Evolutionary conservation across 2,113 vertebrate genomes (phyloP), one percentile per base, ranked within the genome.

Genomic region (Thermophis baileyi): DNA sequence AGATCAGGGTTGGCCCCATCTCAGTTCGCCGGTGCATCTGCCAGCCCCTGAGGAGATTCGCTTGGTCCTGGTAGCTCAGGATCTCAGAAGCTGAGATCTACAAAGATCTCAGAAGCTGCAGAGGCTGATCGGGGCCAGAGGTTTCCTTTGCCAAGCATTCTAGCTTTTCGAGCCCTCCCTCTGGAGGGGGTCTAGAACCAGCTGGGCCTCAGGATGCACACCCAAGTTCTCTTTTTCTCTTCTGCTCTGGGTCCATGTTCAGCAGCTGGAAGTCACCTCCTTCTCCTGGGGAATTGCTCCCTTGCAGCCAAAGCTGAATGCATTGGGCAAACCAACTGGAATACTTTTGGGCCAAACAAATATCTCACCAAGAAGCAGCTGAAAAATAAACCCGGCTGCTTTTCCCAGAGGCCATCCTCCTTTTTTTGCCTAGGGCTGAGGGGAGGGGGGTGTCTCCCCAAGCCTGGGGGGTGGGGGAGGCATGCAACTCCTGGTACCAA

Each of bases 301-400:
- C 69, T 81, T 81, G 69, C n/a, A 20, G n/a, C 35, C 69, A 40
- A 40, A 20, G 69, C 85, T 2, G 90, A 69, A 6, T 16, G 60
- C 63, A 16, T n/a, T 16, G 63, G 60, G 35, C 69, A 40, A 81
- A 81, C 35, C n/a, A 40, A 20, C 69, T 20, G 9, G 16, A 20
- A 40, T 9, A 2, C 6, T 40, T 81, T 81, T 3, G 69, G 16
- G 69, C 35, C 69, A 40, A 7, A 16, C 69, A 3, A 18, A 74
- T 8, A n/a, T 74, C 69, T 74, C n/a, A 3, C 35, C 18, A 49
- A 51, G 63, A 12, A 0, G 0, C 0, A 47, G 55, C 55, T 87
- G 88, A 10, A 55, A 57, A 85, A 91, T 0, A 81, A 92, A 24
- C 55, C 46, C 85, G 69, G 25, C 9, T 89, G 18, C 85, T 14